Base-by-base conservation (phyloP, 1,140 invertebrate species). In the Drepana arcuata region DNA sequence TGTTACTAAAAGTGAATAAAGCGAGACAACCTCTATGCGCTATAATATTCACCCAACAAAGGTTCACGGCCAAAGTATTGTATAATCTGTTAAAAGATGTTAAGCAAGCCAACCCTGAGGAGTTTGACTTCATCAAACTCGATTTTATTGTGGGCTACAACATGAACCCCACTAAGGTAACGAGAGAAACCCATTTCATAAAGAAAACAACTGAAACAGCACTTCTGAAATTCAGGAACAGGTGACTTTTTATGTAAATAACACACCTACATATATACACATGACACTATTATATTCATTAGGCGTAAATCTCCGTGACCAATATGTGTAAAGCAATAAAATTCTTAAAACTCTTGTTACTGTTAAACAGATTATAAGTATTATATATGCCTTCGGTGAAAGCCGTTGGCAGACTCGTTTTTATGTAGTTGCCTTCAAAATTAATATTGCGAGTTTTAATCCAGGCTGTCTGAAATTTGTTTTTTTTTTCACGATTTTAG, bases 1-100 rank as follows among this genome's bases (percentile, higher is more conserved):
- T 40, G 15, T 10, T 34, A 14, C 32, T 64, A 13, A 63, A 50
- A 54, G 33, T 62, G 2, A 72, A 82, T 12, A 73, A 62, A 25
- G 23, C 57, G 0, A 37, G 49, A 1, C 59, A 86, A 40, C 66
- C 85, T 2, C 81, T 96, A n/a, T 92, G 88, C 50, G 90, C 88
- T 1, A 86, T 98, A 12, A 86, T 97, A 21, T 97, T 98, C 84
- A 92, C 94, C 0, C 82, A 93, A 64, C 84, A 91, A 45, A 84
- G 93, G 35, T 89, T 91, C 38, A 92, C 91, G 0, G 91, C 93
- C 0, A 91, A 93, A 79, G 83, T 93, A 6, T 64, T 98, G 1
- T 91, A 88, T 57, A 88, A 91, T 50, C 74, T 95, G 14, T 65
- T 97, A 1, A 86, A 90, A 52, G 88, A 80, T 13, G 71, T 87